Conservation (phyloP, 2,888 invertebrate species). For the Papilio protenor region DNA sequence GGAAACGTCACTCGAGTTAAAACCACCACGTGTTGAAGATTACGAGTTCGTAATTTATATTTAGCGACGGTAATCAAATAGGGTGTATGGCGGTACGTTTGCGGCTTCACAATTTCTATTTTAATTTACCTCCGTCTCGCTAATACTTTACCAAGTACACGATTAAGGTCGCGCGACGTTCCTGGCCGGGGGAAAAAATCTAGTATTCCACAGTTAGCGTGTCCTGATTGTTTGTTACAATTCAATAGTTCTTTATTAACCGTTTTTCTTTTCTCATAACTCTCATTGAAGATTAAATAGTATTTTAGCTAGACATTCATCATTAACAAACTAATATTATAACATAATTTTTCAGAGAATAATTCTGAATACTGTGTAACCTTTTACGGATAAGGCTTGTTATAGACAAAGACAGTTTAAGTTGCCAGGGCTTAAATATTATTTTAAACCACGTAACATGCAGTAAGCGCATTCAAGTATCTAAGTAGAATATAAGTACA, state of each 20-base stretch:
- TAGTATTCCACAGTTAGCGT: conserved; percentile 20
- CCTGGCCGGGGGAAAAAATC: conserved; percentile 29
- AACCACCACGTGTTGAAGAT: conserved; percentile 53
- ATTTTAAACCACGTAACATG: not conserved
- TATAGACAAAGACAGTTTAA: not conserved
- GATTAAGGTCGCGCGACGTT: conserved; percentile 41
- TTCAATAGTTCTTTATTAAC: not conserved
- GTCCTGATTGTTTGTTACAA: conserved; percentile 15
- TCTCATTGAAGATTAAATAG: not conserved
- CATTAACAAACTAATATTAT: not conserved
- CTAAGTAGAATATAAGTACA: conserved; percentile 11
- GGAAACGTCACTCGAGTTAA: conserved; percentile 44
- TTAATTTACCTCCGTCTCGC: conserved; percentile 48
- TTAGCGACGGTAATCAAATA: conserved; percentile 59
- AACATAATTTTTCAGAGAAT: not conserved
- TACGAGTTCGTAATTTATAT: conserved; percentile 50
- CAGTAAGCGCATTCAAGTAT: conserved; percentile 9
- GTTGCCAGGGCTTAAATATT: not conserved
- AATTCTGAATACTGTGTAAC: not conserved
- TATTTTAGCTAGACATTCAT: not conserved
- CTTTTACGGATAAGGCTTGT: not conserved
- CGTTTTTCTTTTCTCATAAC: not conserved
- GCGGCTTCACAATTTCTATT: conserved; percentile 54
- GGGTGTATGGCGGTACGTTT: conserved; percentile 62
- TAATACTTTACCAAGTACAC: conserved; percentile 43